Percentiles rank a stretch among this genome's conserved stretches.
Conservation (phyloP, 2,797 vertebrate species). For the Eptatretus atami region DNA sequence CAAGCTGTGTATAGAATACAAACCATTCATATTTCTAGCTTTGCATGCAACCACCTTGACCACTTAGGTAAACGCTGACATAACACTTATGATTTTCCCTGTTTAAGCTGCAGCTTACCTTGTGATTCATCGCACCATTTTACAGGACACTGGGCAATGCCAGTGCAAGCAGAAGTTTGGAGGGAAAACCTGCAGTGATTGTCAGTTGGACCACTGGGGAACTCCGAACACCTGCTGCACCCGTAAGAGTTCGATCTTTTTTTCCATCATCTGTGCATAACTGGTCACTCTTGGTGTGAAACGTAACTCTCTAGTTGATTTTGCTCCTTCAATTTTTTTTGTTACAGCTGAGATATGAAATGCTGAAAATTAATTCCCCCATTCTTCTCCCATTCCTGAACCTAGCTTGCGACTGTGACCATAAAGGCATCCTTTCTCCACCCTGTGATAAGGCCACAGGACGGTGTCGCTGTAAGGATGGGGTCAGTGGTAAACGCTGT, state of each 20-base stretch:
- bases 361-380: no score
- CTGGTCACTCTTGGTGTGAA: not conserved
- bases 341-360: no score
- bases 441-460: conserved; percentile 29
- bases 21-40: no score
- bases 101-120: not conserved
- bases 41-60: no score
- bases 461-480: conserved; percentile 22
- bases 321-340: no score
- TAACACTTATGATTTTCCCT: no score
- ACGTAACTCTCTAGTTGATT: no score
- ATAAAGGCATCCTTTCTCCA: conserved; percentile 17
- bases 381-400: no score
- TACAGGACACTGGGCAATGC: conserved; percentile 44
- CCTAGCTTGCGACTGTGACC: conserved; percentile 36
- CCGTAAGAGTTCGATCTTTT: conserved; percentile 21
- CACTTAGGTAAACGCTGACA: no score
- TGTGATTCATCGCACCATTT: conserved; percentile 6
- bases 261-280: not conserved
- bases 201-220: conserved; percentile 41
- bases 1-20: no score
- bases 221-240: conserved; percentile 24
- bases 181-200: conserved; percentile 29
- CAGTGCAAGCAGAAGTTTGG: conserved; percentile 31
- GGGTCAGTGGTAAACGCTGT: conserved; percentile 21